Evolutionary conservation across 2,113 vertebrate genomes (phyloP).

Genomic region (Oreochromis aureus): DNA sequence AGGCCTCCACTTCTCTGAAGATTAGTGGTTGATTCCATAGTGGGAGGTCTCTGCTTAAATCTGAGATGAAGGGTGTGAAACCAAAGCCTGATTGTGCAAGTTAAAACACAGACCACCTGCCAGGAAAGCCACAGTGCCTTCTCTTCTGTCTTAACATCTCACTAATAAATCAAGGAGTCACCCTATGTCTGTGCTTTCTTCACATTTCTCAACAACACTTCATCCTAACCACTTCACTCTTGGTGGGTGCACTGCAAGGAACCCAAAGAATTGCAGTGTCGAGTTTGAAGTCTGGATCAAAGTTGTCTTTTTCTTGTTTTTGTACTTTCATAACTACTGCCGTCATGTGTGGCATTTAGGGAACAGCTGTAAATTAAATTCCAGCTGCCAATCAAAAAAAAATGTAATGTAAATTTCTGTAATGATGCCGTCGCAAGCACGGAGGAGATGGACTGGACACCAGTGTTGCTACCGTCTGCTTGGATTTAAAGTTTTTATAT

Average conservation of each 20-base stretch:
- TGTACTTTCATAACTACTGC: background rate
- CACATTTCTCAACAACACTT: background rate
- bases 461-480: background rate
- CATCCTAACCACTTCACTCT: background rate
- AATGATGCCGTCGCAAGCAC: background rate
- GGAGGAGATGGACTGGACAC: background rate
- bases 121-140: constrained; percentile 9
- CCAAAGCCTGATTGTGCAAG: constrained; percentile 54
- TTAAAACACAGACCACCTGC: constrained; percentile 56
- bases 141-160: background rate
- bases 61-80: constrained; percentile 64
- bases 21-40: constrained; percentile 47
- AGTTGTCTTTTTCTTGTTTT: background rate
- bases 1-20: constrained; percentile 28
- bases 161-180: background rate
- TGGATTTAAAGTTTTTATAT: background rate
- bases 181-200: background rate
- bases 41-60: constrained; percentile 63
- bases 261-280: background rate
- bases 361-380: background rate
- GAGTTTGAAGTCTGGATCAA: background rate
- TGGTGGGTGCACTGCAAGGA: background rate
- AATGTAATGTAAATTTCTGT: background rate
- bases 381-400: background rate
- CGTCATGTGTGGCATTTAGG: background rate